Base-by-base conservation (phyloP, 1,140 invertebrate species). In the Heliconius hermathena region DNA sequence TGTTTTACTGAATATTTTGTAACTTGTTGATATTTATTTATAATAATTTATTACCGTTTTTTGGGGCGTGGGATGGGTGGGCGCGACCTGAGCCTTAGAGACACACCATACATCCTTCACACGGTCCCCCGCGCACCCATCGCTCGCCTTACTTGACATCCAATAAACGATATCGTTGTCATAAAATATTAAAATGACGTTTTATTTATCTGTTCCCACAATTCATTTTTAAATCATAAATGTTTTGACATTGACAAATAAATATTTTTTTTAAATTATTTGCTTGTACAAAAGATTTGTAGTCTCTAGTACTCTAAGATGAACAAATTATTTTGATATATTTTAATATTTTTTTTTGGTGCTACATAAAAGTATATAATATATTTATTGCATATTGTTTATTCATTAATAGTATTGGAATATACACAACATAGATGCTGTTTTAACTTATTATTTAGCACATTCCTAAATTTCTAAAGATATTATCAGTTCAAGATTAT, bases 11-110 rank as follows among this genome's bases (percentile, higher is more conserved):
- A 89, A 84, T 94, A 94, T 94, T 93, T 94, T 94, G 87, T 94
- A 94, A 92, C 87, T 94, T 94, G 93, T 94, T 94, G 92, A 94
- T 93, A 94, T 93, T 93, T 93, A 93, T 94, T 93, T 94, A 90
- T 92, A 84, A 92, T 91, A 81, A 77, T 77, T 81, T 81, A 78
- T 77, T 75, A 77, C 76, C 76, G 78, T 75, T 66, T 81, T 71
- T 78, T 41, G 41, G 84, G 83, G 88, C 52, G 86, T 66, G 85
- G 77, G 85, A 77, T 83, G 82, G 76, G 84, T 82, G 83, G 75
- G 84, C 78, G 77, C 52, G 81, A 79, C 81, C 86, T 87, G 82
- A 84, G 49, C 72, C 77, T 29, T 38, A 78, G 93, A 94, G 93
- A 94, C 93, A 94, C 92, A 85, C 89, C 91, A 85, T 46, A 80